Base-by-base conservation (phyloP, 2,888 invertebrate genomes). In the Cremastobaeus sp. region DNA sequence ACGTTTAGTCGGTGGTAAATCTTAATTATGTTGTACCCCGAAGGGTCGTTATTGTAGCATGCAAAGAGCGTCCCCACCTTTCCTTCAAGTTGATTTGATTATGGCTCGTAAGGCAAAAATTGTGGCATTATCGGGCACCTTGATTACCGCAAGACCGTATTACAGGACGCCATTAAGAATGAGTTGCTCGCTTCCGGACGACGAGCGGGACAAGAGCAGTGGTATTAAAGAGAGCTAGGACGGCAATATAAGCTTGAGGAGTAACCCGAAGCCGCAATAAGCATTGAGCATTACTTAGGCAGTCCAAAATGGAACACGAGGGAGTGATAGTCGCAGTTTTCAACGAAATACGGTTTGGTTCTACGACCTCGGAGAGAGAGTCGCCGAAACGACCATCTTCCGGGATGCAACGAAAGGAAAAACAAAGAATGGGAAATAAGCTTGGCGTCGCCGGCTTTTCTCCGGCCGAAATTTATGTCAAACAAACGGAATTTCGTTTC, bases 261-360 rank as follows among this genome's bases (percentile, higher is more conserved):
- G 77, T 77, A 78, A 78, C 78, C 70, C 70, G 74, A 77, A 78
- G 78, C 79, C 78, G 76, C 80, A 77, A 73, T 71, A 79, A 80
- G 79, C 79, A 74, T 78, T 77, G 78, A 76, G 77, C 80, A 82
- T 82, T 81, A 82, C 81, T 82, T 79, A 79, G 79, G 76, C 75
- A 81, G 77, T 79, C 78, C 41, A 70, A 72, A 80, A 80, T 79
- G 75, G 76, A 76, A 71, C 75, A 76, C 74, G 71, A 74, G 78
- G 77, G 77, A 79, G 78, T 78, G 77, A 76, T 78, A 78, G 76
- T 68, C 73, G 74, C 76, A 77, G 79, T 79, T 78, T 79, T 78
- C 73, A 57, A 76, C 74, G 76, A 77, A 77, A 77, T 77, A 75
- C 78, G 69, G 68, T 74, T 71, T 62, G 73, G 54, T 70, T 76